A percentile compares a stretch with the other conserved stretches of the same genome.
Conservation (phyloP, 2,888 invertebrate species). For the Tetramorium bicarinatum region DNA sequence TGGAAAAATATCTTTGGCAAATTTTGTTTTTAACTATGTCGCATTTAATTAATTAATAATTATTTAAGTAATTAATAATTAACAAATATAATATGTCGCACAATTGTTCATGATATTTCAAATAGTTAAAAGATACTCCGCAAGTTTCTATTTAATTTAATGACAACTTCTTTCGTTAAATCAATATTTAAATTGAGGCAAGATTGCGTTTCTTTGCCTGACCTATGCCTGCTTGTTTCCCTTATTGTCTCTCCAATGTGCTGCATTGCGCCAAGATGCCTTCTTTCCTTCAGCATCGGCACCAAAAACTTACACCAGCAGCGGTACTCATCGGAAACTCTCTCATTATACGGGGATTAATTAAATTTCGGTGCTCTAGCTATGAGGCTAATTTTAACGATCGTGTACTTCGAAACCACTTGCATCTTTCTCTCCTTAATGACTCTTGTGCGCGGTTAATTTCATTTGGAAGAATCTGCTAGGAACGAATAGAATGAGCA, state of each 20-base stretch:
- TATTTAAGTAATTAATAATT: not conserved
- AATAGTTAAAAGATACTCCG: not conserved
- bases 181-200: not conserved
- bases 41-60: not conserved
- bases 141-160: not conserved
- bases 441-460: constrained; percentile 8
- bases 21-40: not conserved
- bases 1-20: not conserved
- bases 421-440: not conserved
- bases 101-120: not conserved
- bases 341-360: constrained; percentile 38
- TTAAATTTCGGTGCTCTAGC: constrained; percentile 43
- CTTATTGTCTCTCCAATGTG: not conserved
- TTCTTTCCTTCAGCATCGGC: not conserved
- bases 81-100: not conserved
- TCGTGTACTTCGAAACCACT: constrained; percentile 19
- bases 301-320: not conserved
- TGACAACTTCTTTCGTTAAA: not conserved
- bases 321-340: constrained; percentile 3
- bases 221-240: not conserved
- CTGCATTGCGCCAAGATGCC: not conserved
- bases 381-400: not conserved
- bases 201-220: not conserved
- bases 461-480: not conserved
- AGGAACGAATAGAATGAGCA: not conserved